Conservation (phyloP, 2,113 vertebrate genomes). For the Hypomesus transpacificus region DNA sequence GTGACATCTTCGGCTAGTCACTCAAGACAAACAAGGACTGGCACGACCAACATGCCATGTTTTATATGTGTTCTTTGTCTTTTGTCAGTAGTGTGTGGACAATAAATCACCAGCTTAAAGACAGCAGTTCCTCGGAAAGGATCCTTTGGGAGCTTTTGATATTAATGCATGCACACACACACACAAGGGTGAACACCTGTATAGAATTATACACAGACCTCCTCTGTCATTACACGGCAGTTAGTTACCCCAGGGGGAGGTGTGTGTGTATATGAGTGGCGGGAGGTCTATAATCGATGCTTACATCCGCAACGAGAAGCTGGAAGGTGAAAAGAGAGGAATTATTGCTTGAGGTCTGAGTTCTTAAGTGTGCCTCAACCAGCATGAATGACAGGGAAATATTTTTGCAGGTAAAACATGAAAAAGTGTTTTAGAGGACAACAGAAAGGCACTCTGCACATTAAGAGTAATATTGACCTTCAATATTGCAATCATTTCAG, state of each 20-base stretch:
- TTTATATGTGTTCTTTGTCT: neutral
- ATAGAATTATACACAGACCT: neutral
- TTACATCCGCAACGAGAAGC: slow-evolving; percentile 1
- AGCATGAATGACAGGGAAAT: slow-evolving; percentile 21
- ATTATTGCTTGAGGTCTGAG: slow-evolving; percentile 9
- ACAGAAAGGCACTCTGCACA: slow-evolving; percentile 6
- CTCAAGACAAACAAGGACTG: neutral
- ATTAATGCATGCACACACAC: neutral
- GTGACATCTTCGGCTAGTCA: neutral
- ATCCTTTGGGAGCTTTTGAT: neutral
- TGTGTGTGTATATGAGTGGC: slow-evolving; percentile 2
- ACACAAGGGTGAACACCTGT: neutral
- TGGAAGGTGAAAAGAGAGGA: neutral
- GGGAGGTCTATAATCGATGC: slow-evolving; percentile 3
- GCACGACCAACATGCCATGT: neutral
- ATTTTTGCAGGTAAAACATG: slow-evolving; percentile 12
- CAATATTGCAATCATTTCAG: slow-evolving; percentile 9
- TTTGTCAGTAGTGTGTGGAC: neutral
- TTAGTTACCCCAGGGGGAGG: neutral
- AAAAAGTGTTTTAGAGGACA: slow-evolving; percentile 2
- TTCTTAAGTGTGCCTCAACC: slow-evolving; percentile 15
- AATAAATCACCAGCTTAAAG: neutral
- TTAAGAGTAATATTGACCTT: slow-evolving; percentile 20
- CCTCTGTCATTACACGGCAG: slow-evolving; percentile 3
- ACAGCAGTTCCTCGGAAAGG: neutral